Evolutionary conservation across 2,797 vertebrate species (phyloP), one percentile per base, ranked within the genome.

Genomic region (Calcarius lapponicus): DNA sequence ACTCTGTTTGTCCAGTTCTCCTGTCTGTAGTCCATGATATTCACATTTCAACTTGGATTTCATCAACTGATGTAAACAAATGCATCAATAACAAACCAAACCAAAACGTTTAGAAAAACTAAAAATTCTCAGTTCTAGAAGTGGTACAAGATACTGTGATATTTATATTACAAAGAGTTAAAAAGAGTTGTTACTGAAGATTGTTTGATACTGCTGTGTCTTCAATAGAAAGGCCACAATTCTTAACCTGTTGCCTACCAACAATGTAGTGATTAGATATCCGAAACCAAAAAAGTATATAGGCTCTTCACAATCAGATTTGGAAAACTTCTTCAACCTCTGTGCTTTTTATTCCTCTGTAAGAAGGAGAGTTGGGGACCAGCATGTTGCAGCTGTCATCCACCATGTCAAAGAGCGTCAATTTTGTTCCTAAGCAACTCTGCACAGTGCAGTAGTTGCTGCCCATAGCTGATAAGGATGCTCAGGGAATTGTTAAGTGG

Each of bases 391-490:
- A 89, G 56, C 70, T 95, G 73, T 90, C 95, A 96, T 91, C 54
- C 81, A 94, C 93, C 64, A 5, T 93, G 91, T 75, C 88, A 92
- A 93, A 95, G 86, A 95, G 78, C 80, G 96, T 95, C 91, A 93
- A 80, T 96, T 96, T 82, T 88, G 94, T 88, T 96, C 79, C 95
- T 95, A 96, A 95, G 92, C 92, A 97, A 95, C 93, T 60, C 84
- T 47, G 60, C 65, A 93, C 81, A 80, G 83, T 53, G 66, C 83
- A 84, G 81, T 75, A 64, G 86, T 76, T 80, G 64, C 95, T 94
- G 93, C 85, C 92, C 92, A 79, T 2, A 86, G 90, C 73, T 90
- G 95, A 97, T 96, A 96, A 96, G 86, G 93, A 92, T 91, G 86
- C 69, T 76, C 54, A 88, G 70, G 67, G 74, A 95, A 91, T 89